Evolutionary conservation across 2,113 vertebrate species (phyloP).

Genomic region (Boleophthalmus pectinirostris): DNA sequence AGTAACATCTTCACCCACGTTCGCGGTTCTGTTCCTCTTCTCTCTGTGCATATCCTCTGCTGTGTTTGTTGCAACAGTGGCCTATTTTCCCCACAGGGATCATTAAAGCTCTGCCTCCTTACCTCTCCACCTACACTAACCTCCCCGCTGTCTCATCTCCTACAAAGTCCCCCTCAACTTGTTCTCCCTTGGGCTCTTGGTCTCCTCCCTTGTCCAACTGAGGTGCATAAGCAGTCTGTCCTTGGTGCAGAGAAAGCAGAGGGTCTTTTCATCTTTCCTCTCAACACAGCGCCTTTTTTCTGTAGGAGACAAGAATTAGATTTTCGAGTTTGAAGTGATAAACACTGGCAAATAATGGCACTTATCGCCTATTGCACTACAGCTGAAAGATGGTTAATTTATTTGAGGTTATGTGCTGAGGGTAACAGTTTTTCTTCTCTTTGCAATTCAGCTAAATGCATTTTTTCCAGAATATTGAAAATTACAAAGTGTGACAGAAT

Average conservation of each 20-base stretch:
- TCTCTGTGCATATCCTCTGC: slow-evolving; percentile 6
- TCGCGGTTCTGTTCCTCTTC: slow-evolving; percentile 9
- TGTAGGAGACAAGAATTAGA: slow-evolving; percentile 5
- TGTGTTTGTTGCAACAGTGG: slow-evolving; percentile 50
- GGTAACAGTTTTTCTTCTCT: too few species aligned
- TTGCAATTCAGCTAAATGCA: too few species aligned
- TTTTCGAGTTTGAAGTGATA: slow-evolving; percentile 26
- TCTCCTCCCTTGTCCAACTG: slow-evolving; percentile 31
- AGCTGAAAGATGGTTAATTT: neutral
- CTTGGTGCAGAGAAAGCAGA: slow-evolving; percentile 52
- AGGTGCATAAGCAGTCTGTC: slow-evolving; percentile 64
- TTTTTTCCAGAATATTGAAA: too few species aligned
- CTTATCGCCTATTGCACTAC: neutral
- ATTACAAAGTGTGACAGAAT: too few species aligned
- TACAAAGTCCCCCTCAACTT: slow-evolving; percentile 63
- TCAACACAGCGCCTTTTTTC: slow-evolving; percentile 31
- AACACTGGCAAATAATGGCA: slow-evolving; percentile 19
- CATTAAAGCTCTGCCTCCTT: slow-evolving; percentile 65
- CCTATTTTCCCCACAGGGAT: slow-evolving; percentile 66
- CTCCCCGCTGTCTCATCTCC: slow-evolving; percentile 47
- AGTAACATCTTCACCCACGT: slow-evolving; percentile 4
- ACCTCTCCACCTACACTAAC: slow-evolving; percentile 62
- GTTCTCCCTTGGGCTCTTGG: slow-evolving; percentile 52
- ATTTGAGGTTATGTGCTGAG: neutral
- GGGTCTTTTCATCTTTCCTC: slow-evolving; percentile 34